A percentile compares a stretch with the other conserved stretches of the same genome.
Conservation (phyloP, 2,888 invertebrate species). For the Diloba caeruleocephala region DNA sequence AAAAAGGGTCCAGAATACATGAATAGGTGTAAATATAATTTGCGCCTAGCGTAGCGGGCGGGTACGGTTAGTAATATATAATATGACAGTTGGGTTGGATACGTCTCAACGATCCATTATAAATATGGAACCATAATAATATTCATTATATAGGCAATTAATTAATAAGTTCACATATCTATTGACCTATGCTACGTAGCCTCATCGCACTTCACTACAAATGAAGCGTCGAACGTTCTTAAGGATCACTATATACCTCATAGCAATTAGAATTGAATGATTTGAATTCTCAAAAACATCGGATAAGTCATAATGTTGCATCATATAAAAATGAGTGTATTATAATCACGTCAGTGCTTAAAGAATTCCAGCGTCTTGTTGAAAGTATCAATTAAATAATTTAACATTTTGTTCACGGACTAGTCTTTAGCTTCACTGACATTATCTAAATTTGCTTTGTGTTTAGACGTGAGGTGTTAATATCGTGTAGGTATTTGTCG, state of each 20-base stretch:
- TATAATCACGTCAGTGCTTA: constrained; percentile 13
- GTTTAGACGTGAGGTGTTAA: constrained; percentile 45
- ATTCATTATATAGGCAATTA: too few relatives aligned
- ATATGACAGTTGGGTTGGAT: too few relatives aligned
- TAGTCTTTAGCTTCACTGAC: constrained; percentile 25
- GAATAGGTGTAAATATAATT: too few relatives aligned
- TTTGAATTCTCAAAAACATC: constrained; percentile 1
- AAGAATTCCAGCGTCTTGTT: constrained; percentile 25
- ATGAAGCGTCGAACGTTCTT: too few relatives aligned
- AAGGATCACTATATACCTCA: constrained; percentile 2
- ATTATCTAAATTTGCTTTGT: constrained; percentile 48
- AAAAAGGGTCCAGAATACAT: too few relatives aligned
- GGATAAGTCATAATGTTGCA: constrained; percentile 20
- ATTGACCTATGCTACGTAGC: too few relatives aligned
- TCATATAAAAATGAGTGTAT: constrained; percentile 5
- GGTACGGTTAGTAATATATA: too few relatives aligned
- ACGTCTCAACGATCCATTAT: too few relatives aligned
- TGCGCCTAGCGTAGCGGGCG: too few relatives aligned
- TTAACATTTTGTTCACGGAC: constrained; percentile 33
- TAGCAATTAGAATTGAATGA: background rate
- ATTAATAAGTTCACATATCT: too few relatives aligned
- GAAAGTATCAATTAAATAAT: constrained; percentile 49
- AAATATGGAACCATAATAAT: too few relatives aligned
- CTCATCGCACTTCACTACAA: too few relatives aligned
- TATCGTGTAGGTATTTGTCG: constrained; percentile 43